Evolutionary conservation across 2,113 vertebrate species (phyloP), one percentile per base, ranked within the genome.

Genomic region (Ondatra zibethicus): DNA sequence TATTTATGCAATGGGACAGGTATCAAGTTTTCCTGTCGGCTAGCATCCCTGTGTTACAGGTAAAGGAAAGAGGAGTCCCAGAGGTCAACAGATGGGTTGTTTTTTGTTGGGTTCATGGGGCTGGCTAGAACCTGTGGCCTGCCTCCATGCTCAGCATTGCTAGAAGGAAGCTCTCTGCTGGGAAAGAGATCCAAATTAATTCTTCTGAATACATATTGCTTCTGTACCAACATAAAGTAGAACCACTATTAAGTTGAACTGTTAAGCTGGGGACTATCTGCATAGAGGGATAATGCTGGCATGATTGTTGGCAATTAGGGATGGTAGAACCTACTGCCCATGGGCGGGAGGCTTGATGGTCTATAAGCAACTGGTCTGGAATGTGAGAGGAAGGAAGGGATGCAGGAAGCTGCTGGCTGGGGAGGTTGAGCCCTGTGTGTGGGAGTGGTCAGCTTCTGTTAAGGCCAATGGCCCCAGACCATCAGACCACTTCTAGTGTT

Each of bases 1-100:
- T 96, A 92, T 95, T 97, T 94, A 93, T 95, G 90, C 88, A 93
- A 97, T 94, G 93, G 61, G 42, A 80, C 76, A 95, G 96, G 90
- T 66, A 92, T 91, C 70, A 80, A 95, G 88, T 96, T 91, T 88
- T 61, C 27, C 73, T 92, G 91, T 81, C 96, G 84, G 92, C 94
- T 97, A 96, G 96, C 93, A 97, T 82, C 97, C 94, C 94, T 94
- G 95, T 97, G 97, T 97, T 96, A 96, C 78, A 97, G 97, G 97
- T 95, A 96, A 97, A 97, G 31, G 95, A 98, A 92, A 55, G 95
- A 96, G 97, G 95, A 91, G 91, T 89, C 52, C 13, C 12, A 50
- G 87, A 95, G 50, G 78, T 95, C 70, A 65, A 84, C 76, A 82
- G 45, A 52, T 39, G 81, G 47, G 29, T 3, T 77, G 17, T 29